Evolutionary conservation across 2,888 invertebrate species (phyloP), one percentile per base, ranked within the genome.

Genomic region (Crepidodera aurea): DNA sequence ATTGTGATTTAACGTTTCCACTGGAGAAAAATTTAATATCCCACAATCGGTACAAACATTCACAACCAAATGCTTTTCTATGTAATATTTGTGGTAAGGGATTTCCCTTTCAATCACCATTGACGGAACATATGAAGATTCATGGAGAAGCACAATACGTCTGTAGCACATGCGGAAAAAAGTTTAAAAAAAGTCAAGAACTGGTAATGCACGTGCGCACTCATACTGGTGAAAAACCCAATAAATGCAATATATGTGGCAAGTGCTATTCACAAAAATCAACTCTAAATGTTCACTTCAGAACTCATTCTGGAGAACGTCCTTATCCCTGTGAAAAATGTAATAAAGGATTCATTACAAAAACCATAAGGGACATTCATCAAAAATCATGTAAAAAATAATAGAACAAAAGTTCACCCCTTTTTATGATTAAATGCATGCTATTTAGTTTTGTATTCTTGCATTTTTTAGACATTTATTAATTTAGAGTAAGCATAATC

Each of bases 141-240:
- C 86, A 86, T 63, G 84, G 84, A 0, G 85, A 85, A 5, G 85
- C 84, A 66, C 79, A 80, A 55, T 84, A 83, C 66, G 78, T 83
- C 1, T 86, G 86, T 65, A 80, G 82, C 2, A 79, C 81, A 5
- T 86, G 87, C 44, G 83, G 82, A 0, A 84, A 84, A 55, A 53
- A 53, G 34, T 70, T 70, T 50, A 67, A 61, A 5, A 62, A 69
- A 18, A 66, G 61, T 50, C 53, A 68, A 13, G 65, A 74, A 12
- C 70, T 74, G 10, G 76, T 75, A 40, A 70, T 75, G 1, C 72
- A 73, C 32, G 50, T 71, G 50, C 71, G 72, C 53, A 68, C 68
- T 0, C 77, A 78, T 60, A 75, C 75, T 1, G 75, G 74, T 0
- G 72, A 75, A 16, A 75, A 67, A 54, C 72, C 70, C 1, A 67